phyloP scores from a whole-genome alignment of 2,113 vertebrate species.

The Scartelaos histophorus region DNA sequence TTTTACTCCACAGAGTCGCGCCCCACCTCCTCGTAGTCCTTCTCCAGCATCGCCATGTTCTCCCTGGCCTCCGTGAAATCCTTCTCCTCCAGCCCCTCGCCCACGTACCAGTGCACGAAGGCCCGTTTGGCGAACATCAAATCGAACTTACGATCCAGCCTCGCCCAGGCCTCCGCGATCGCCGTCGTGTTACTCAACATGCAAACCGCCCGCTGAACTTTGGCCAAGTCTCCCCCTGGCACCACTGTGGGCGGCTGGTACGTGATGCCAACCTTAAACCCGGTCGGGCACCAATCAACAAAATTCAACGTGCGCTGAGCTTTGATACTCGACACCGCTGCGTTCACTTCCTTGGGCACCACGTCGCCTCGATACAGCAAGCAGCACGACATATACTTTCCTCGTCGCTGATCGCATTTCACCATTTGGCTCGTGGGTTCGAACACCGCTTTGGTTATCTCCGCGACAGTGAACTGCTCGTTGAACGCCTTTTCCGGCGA shows the following conservation, averaged over 20 bases:
- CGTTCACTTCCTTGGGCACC: not conserved
- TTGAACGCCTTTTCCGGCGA: not conserved
- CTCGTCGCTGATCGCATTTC: not conserved
- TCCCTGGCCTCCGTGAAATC: too few relatives aligned
- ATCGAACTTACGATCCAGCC: too few relatives aligned
- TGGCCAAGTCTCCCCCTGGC: too few relatives aligned
- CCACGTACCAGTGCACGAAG: too few relatives aligned
- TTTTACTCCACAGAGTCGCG: not conserved
- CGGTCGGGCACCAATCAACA: not conserved
- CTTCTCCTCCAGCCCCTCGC: too few relatives aligned
- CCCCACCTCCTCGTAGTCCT: not conserved
- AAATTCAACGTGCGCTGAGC: not conserved
- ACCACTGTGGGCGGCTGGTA: too few relatives aligned
- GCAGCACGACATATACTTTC: slow-evolving; percentile 2
- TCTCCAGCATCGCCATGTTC: too few relatives aligned
- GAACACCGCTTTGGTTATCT: not conserved
- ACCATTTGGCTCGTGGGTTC: not conserved
- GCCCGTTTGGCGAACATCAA: too few relatives aligned
- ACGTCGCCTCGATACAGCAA: not conserved
- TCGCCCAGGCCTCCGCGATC: too few relatives aligned
- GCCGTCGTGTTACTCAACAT: too few relatives aligned
- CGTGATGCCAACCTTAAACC: too few relatives aligned
- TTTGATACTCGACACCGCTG: not conserved
- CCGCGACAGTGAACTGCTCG: not conserved
- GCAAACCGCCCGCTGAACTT: too few relatives aligned